A percentile compares a stretch with the other conserved stretches of the same genome.
phyloP scores from a whole-genome alignment of 2,113 vertebrate species.

The Daphoenositta chrysoptera region DNA sequence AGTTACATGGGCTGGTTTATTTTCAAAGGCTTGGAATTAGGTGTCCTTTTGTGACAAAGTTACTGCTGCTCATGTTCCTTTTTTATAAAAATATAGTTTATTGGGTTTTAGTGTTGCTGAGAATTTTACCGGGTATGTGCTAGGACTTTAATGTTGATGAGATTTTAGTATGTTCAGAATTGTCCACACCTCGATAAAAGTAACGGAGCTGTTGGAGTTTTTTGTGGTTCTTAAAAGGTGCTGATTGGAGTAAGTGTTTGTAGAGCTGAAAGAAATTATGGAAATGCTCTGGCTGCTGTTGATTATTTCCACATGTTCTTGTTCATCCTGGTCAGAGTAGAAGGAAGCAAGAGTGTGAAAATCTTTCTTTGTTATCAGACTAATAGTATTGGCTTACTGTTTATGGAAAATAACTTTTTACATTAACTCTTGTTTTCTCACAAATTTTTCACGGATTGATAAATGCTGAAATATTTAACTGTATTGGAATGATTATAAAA shows the following conservation, averaged over 20 bases:
- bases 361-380: background rate
- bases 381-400: background rate
- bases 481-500: background rate
- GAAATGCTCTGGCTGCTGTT: background rate
- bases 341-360: background rate
- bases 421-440: background rate
- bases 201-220: background rate
- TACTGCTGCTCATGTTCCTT: background rate
- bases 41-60: background rate
- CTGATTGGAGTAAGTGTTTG: background rate
- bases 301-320: background rate
- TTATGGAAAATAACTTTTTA: background rate
- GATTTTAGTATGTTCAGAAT: background rate
- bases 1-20: background rate
- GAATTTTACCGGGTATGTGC: background rate
- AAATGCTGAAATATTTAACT: background rate
- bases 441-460: background rate
- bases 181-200: background rate
- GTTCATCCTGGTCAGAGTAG: background rate
- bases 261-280: background rate
- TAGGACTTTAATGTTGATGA: background rate
- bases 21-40: background rate
- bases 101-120: background rate
- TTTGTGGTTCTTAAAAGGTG: background rate
- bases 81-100: background rate